Evolutionary conservation across 2,888 invertebrate species (phyloP), one percentile per base, ranked within the genome.

Genomic region (Cryptus viduatorius): DNA sequence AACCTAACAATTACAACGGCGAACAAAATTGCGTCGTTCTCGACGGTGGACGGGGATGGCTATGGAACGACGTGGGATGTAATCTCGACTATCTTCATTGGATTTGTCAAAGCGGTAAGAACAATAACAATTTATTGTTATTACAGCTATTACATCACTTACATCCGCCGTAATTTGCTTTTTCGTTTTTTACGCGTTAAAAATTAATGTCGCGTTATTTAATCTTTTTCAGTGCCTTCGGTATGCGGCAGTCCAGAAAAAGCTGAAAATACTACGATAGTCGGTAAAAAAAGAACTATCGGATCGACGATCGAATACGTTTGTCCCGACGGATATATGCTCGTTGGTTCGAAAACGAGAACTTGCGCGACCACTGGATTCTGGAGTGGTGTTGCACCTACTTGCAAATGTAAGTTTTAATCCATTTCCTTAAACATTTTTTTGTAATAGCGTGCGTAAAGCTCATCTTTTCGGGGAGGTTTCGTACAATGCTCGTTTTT

Each of bases 21-120:
- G 98, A 98, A 91, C 98, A 98, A 93, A 98, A 98, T 93, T 98
- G 98, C 94, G 98, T 97, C n/a, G 98, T 98, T 14, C 94, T 98
- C 87, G 98, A 98, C 92, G 98, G 98, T 0, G 98, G 97, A 0
- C 95, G 98, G 69, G 96, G 96, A 84, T 98, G 98, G 98, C 94
- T 97, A 0, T 98, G 98, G 98, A 98, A 98, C 93, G 98, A 98
- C 94, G 98, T 98, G 31, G 98, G 98, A 73, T 98, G 98, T 93
- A 98, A 98, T 94, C 95, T 98, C 82, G 98, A 98, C 94, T 98
- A 98, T 91, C 95, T 98, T 79, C 98, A 98, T 94, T 98, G 98
- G 96, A 97, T 98, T 91, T 98, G 98, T 94, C 98, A 98, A 94
- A 97, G 97, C 95, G 96, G 98, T 98, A 94, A 96, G 97, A 65